These are phyloP conservation scores for Nesoenas mayeri DNA, from an alignment of 2,113 vertebrate species.

Conservation along the genomic window DNA sequence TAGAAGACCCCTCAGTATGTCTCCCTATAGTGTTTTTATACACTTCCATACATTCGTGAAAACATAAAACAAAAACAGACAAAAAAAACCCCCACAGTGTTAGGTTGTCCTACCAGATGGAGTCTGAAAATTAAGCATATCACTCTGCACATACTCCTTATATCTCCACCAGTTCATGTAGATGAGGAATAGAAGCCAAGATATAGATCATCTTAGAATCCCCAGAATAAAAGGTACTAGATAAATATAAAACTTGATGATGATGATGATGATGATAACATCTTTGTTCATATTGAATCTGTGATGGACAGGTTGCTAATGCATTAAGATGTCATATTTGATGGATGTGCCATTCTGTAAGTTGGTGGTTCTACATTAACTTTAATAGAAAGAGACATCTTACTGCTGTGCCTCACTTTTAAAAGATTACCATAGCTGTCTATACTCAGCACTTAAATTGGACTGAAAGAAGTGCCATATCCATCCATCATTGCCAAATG, in stretches of 20 bases:
- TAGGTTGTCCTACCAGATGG: background rate
- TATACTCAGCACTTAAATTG: conserved; percentile 51
- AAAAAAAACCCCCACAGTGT: background rate
- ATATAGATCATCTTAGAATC: background rate
- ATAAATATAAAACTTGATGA: background rate
- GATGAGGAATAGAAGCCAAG: background rate
- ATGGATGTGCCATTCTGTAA: background rate
- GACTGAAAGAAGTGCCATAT: conserved; percentile 43
- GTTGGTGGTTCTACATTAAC: conserved; percentile 29
- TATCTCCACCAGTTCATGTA: background rate
- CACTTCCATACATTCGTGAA: background rate
- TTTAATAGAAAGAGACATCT: conserved; percentile 45
- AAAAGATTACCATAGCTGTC: conserved; percentile 53
- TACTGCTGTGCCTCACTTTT: conserved; percentile 26
- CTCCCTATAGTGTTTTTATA: background rate
- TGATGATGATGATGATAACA: background rate
- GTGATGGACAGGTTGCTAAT: background rate
- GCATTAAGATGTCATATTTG: conserved; percentile 3
- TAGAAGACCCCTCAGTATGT: background rate
- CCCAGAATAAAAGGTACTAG: background rate
- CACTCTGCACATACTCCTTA: background rate
- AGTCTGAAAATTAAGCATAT: background rate
- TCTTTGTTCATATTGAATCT: background rate
- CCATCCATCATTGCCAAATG: conserved; percentile 56
- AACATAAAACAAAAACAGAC: background rate